Conservation (phyloP, 2,113 vertebrate species). For the Pseudopodoces humilis region DNA sequence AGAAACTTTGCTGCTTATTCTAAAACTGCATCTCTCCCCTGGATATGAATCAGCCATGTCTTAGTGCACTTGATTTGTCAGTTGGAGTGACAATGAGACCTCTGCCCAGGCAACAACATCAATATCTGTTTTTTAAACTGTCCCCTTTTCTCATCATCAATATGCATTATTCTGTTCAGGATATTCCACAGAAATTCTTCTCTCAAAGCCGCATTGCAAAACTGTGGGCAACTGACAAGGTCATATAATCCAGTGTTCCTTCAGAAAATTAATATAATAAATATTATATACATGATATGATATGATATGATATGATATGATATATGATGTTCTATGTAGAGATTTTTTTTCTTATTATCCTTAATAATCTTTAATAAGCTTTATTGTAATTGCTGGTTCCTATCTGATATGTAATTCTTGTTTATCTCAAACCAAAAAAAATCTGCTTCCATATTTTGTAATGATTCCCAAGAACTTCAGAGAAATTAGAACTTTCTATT, state of each 20-base stretch:
- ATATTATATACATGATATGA: neutral
- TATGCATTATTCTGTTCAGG: neutral
- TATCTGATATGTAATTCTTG: neutral
- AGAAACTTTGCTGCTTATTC: neutral
- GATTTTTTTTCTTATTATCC: neutral
- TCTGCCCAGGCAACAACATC: neutral
- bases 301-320: neutral
- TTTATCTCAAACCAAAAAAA: neutral
- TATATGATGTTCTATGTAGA: neutral
- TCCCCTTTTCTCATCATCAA: neutral
- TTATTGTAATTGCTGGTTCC: neutral
- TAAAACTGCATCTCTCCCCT: neutral
- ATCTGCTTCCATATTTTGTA: neutral
- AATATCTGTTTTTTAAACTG: neutral
- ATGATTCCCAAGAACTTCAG: neutral
- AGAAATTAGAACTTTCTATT: neutral
- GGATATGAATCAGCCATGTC: neutral
- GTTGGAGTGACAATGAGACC: neutral
- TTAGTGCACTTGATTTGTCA: neutral
- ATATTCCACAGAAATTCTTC: neutral
- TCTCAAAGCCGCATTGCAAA: neutral
- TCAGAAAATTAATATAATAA: neutral
- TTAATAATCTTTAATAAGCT: neutral
- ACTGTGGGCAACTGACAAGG: neutral
- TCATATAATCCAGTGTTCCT: neutral